phyloP scores from a whole-genome alignment of 1,140 invertebrate species.

The Leptopilina clavipes region DNA sequence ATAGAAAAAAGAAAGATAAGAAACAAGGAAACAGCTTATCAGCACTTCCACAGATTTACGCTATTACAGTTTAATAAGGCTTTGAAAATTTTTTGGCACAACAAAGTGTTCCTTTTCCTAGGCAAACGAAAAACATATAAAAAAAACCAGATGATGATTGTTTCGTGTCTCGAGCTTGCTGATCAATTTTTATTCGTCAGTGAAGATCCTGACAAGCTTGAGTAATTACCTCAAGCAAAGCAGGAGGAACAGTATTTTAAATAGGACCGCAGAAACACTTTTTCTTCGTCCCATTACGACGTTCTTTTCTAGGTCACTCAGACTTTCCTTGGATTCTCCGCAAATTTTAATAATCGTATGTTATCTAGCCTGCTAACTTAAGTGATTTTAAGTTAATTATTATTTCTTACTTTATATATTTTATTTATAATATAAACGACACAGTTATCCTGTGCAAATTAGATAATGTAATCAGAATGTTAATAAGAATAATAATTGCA shows the following conservation, averaged over 20 bases:
- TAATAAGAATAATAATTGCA: slow-evolving; percentile 61
- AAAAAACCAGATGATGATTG: background rate
- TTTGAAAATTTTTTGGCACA: slow-evolving; percentile 26
- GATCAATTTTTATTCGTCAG: slow-evolving; percentile 2
- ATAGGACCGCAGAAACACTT: background rate
- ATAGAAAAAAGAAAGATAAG: slow-evolving; percentile 44
- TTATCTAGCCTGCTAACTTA: slow-evolving; percentile 69
- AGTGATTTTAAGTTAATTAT: slow-evolving; percentile 66
- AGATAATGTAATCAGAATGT: slow-evolving; percentile 63
- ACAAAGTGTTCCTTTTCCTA: background rate
- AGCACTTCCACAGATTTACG: slow-evolving; percentile 22
- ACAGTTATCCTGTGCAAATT: slow-evolving; percentile 52
- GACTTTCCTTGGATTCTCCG: slow-evolving; percentile 22
- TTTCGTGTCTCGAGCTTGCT: slow-evolving; percentile 26
- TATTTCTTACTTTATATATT: slow-evolving; percentile 62
- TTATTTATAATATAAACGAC: slow-evolving; percentile 60
- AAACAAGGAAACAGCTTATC: slow-evolving; percentile 29
- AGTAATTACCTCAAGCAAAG: background rate
- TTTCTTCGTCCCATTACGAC: background rate
- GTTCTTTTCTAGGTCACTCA: slow-evolving; percentile 13
- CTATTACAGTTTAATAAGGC: slow-evolving; percentile 26
- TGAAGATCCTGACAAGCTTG: slow-evolving; percentile 14
- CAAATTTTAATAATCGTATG: slow-evolving; percentile 22
- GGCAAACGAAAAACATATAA: background rate
- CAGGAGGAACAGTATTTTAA: background rate